Evolutionary conservation across 2,888 invertebrate genomes (phyloP).

Genomic region (Ectobius pallidus): DNA sequence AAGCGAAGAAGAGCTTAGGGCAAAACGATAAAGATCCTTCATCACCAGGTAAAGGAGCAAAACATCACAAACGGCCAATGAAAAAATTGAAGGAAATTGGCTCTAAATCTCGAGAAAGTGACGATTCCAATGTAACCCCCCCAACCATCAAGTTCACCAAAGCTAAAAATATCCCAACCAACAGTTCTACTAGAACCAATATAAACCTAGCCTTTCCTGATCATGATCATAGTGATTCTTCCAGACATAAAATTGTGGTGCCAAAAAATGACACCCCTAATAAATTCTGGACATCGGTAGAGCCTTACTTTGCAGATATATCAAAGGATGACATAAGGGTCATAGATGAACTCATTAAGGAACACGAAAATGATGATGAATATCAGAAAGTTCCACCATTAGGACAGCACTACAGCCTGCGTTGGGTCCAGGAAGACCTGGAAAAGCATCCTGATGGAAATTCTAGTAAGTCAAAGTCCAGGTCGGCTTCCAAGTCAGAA

Average conservation of each 20-base stretch:
- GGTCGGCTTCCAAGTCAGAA: background rate
- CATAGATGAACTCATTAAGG: conserved; percentile 70
- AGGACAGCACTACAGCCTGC: conserved; percentile 86
- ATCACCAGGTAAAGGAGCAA: conserved; percentile 61
- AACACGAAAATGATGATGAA: conserved; percentile 54
- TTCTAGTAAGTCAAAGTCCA: conserved; percentile 44
- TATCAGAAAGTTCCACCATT: conserved; percentile 65
- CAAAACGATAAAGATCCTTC: conserved; percentile 61
- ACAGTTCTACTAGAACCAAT: background rate
- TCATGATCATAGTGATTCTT: conserved; percentile 58
- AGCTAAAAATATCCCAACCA: conserved; percentile 58
- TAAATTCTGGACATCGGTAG: conserved; percentile 94
- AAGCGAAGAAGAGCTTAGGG: conserved; percentile 52
- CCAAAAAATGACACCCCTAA: conserved; percentile 93
- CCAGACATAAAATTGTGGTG: conserved; percentile 68
- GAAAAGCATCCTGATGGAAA: conserved; percentile 67
- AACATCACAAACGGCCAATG: conserved; percentile 63
- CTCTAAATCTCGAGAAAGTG: conserved; percentile 8
- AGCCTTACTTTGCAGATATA: conserved; percentile 90
- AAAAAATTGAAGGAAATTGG: conserved; percentile 61
- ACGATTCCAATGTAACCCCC: conserved; percentile 44
- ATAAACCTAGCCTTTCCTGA: conserved; percentile 22
- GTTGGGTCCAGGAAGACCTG: conserved; percentile 87
- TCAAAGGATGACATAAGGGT: conserved; percentile 83
- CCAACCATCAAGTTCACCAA: conserved; percentile 57